Evolutionary conservation across 2,888 invertebrate species (phyloP), one percentile per base, ranked within the genome.

Genomic region (Caenorhabditis sulstoni): DNA sequence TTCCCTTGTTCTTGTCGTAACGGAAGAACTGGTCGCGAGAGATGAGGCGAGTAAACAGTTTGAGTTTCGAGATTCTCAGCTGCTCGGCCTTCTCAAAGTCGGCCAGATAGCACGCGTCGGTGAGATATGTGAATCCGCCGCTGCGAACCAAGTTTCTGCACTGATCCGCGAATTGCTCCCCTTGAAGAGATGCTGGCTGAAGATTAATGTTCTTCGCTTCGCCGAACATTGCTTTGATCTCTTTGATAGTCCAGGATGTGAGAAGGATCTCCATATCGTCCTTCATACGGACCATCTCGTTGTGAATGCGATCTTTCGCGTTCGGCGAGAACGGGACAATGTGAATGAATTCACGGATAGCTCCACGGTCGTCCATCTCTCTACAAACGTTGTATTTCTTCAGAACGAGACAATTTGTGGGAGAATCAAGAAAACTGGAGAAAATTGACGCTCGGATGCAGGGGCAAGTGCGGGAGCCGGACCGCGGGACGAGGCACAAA

Each of bases 251-350:
- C 62, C 62, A 71, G 5, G 22, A 37, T 0, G 39, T 11, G 49
- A 71, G 55, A 35, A 71, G 55, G 37, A 18, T 35, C 3, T 39
- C 55, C 62, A 64, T 71, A 20, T 71, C 71, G 0, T 5, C 45
- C 5, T 55, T 53, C 71, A 71, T 71, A 11, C 71, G 45, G 29
- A 20, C 35, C 20, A 71, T 49, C 12, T 71, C 71, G 16, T 55
- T 64, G 47, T 29, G 37, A 0, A 71, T 22, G n/a, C 71, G 71
- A 0, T 55, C 39, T 0, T 47, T 47, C 5, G 53, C 71, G 7
- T 29, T 29, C 29, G 7, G 4, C 29, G 29, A 29, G 29, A 29
- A 29, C 29, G 29, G 29, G 3, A 29, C 4, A 7, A 29, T 29
- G 4, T 7, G 4, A 29, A 7, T 7, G 7, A 29, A 29, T 7